Conservation (phyloP, 2,797 vertebrate genomes). For the Dendrocincla tyrannina region DNA sequence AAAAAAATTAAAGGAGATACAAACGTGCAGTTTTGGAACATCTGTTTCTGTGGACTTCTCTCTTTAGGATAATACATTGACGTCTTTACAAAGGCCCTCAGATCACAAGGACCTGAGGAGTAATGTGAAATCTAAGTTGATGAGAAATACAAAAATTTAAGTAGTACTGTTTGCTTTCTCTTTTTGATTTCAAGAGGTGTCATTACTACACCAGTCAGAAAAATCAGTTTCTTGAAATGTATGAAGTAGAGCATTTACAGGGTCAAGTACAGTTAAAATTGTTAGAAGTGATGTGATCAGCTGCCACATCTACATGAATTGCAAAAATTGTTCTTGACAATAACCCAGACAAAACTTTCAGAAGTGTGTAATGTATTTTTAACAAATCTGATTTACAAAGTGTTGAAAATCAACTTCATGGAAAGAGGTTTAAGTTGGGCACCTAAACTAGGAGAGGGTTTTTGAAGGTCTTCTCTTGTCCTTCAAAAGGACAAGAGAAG, state of each 20-base stretch:
- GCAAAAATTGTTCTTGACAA: neutral
- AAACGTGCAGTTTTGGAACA: neutral
- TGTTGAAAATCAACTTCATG: neutral
- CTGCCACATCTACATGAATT: neutral
- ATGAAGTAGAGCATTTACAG: neutral
- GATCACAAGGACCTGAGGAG: neutral
- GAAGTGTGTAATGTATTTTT: neutral
- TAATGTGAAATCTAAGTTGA: neutral
- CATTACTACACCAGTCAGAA: neutral
- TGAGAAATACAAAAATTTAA: neutral
- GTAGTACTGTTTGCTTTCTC: neutral
- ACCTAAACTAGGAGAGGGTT: neutral
- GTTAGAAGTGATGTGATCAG: neutral
- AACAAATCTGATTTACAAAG: neutral
- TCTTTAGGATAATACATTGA: neutral
- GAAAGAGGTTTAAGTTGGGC: neutral
- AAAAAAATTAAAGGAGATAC: neutral
- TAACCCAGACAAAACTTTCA: neutral
- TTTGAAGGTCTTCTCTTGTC: neutral
- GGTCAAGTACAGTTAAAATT: neutral
- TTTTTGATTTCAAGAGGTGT: neutral
- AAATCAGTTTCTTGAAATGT: neutral
- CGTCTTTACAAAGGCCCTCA: neutral
- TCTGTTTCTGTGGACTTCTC: neutral
- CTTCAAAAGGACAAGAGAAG: neutral